Conservation (phyloP, 1,140 invertebrate genomes). For the Gyrodactylus salaris region DNA sequence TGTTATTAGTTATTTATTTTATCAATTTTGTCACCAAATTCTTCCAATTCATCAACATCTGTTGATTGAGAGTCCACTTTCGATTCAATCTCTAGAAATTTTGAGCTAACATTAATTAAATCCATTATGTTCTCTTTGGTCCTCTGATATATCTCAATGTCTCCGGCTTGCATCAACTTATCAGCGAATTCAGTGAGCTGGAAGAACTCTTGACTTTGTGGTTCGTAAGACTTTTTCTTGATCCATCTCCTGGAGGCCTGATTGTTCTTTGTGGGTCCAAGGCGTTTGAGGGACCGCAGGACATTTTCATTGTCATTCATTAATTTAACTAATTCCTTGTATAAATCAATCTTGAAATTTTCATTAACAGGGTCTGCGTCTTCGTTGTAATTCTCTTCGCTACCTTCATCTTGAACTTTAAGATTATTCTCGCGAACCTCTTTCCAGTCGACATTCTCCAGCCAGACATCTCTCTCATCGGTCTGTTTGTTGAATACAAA, state of each 20-base stretch:
- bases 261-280: neutral
- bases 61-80: neutral
- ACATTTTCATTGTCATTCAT: neutral
- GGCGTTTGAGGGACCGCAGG: neutral
- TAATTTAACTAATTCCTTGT: neutral
- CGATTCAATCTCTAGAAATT: too few relatives aligned
- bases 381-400: neutral
- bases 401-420: neutral
- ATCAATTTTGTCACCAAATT: neutral
- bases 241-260: neutral
- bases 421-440: neutral
- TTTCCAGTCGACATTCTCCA: neutral
- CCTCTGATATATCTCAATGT: neutral
- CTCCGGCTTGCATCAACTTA: neutral
- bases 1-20: too few relatives aligned
- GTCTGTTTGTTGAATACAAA: neutral
- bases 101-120: neutral
- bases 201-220: neutral
- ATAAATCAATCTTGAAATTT: neutral
- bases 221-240: neutral
- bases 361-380: neutral
- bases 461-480: neutral
- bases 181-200: neutral
- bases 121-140: neutral
- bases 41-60: neutral